Conservation (phyloP, 2,113 vertebrate species). For the Melanotaenia duboulayi region DNA sequence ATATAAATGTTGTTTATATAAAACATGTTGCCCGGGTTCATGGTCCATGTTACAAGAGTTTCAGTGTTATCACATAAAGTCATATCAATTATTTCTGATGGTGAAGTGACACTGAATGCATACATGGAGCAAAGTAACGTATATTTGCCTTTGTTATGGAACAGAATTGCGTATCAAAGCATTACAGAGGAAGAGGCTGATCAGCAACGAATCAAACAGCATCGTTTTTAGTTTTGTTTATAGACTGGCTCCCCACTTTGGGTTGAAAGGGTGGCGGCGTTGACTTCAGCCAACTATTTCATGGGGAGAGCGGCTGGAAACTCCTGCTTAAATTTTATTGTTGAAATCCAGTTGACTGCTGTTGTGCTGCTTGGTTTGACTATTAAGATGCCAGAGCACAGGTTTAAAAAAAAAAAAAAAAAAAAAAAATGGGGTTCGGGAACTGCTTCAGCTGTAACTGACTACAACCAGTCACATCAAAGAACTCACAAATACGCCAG, state of each 20-base stretch:
- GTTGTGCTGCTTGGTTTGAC: constrained; percentile 60
- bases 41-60: too few relatives aligned
- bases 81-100: background rate
- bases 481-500: constrained; percentile 3
- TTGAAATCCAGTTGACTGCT: constrained; percentile 68
- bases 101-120: background rate
- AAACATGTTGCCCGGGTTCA: background rate
- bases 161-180: background rate
- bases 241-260: background rate
- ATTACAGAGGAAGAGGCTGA: background rate
- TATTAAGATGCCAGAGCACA: constrained; percentile 54
- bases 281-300: constrained; percentile 42
- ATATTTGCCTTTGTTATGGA: background rate
- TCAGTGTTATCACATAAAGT: background rate
- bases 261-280: constrained; percentile 24
- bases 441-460: constrained; percentile 33
- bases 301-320: constrained; percentile 59
- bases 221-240: background rate
- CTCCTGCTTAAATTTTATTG: constrained; percentile 49
- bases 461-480: constrained; percentile 8
- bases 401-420: too few relatives aligned
- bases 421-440: constrained; percentile 54
- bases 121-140: background rate
- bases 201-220: too few relatives aligned
- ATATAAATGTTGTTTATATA: too few relatives aligned